Percentiles rank a stretch among this genome's conserved stretches.
Evolutionary conservation across 2,113 vertebrate genomes (phyloP).

Genomic region (Garra rufa): DNA sequence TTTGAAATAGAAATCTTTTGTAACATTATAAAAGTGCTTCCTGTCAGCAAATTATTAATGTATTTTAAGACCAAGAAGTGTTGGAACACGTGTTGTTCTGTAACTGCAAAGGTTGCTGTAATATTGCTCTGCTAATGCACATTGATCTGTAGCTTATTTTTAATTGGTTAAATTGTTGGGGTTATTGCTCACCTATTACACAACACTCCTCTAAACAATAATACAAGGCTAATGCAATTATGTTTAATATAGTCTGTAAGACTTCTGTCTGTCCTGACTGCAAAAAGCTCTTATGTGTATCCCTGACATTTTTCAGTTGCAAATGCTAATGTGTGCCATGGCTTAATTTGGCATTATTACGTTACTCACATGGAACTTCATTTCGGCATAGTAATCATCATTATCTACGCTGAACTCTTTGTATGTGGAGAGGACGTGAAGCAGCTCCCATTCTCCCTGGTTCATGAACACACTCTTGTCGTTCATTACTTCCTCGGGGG

Average conservation of each 20-base stretch:
- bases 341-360: not conserved
- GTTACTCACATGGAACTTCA: slow-evolving; percentile 92
- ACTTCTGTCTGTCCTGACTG: not conserved
- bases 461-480: slow-evolving; percentile 95
- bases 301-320: not conserved
- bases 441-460: slow-evolving; percentile 96
- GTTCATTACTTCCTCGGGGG: slow-evolving; percentile 84
- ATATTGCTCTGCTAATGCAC: not conserved
- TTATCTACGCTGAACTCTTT: slow-evolving; percentile 87
- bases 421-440: slow-evolving; percentile 86
- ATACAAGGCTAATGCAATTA: not conserved
- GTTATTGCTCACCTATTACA: not conserved
- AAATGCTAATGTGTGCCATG: not conserved
- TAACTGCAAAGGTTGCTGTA: not conserved
- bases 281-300: not conserved
- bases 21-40: not conserved
- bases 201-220: not conserved
- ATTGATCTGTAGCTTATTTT: not conserved
- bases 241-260: not conserved
- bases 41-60: not conserved
- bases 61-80: not conserved
- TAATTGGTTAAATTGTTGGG: not conserved
- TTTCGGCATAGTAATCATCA: slow-evolving; percentile 85
- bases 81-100: not conserved
- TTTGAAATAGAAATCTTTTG: not conserved